A percentile compares a stretch with the other conserved stretches of the same genome.
Conservation (phyloP, 2,888 invertebrate genomes). For the Epistrophe eligans region DNA sequence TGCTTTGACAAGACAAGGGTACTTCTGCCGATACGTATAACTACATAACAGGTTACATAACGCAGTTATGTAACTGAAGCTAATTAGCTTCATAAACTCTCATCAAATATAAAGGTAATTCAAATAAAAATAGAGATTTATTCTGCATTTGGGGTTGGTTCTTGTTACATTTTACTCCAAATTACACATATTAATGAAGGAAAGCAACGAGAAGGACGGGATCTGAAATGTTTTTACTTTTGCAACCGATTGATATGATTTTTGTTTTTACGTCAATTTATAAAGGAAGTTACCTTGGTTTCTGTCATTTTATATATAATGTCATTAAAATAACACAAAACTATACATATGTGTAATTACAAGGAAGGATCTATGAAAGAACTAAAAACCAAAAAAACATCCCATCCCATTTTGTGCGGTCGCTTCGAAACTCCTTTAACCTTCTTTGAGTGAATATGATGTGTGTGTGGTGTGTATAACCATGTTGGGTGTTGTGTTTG, state of each 20-base stretch:
- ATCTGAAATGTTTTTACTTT: neutral
- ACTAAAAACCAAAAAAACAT: constrained; percentile 9
- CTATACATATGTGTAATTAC: neutral
- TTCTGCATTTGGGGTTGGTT: constrained; percentile 22
- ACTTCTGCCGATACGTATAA: too few species aligned
- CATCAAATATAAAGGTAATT: constrained; percentile 61
- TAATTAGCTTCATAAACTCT: constrained; percentile 26
- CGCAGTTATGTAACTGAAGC: neutral
- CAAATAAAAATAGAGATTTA: constrained; percentile 62
- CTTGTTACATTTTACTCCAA: constrained; percentile 4
- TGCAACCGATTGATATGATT: constrained; percentile 8
- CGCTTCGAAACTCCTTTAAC: constrained; percentile 40
- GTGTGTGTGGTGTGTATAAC: neutral
- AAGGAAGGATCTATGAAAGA: neutral
- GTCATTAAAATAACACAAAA: constrained; percentile 32
- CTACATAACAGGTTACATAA: too few species aligned
- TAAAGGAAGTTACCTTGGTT: neutral
- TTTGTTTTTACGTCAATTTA: neutral
- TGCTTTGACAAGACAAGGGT: too few species aligned
- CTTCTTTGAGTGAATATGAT: constrained; percentile 9
- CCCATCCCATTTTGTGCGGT: constrained; percentile 30
- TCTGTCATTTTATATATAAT: neutral
- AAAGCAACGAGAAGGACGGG: too few species aligned
- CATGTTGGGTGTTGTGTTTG: constrained; percentile 62
- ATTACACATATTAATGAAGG: too few species aligned